Percentiles rank a stretch among this genome's conserved stretches.
Evolutionary conservation across 2,113 vertebrate species (phyloP).

Genomic region (Haliaeetus leucogaster): DNA sequence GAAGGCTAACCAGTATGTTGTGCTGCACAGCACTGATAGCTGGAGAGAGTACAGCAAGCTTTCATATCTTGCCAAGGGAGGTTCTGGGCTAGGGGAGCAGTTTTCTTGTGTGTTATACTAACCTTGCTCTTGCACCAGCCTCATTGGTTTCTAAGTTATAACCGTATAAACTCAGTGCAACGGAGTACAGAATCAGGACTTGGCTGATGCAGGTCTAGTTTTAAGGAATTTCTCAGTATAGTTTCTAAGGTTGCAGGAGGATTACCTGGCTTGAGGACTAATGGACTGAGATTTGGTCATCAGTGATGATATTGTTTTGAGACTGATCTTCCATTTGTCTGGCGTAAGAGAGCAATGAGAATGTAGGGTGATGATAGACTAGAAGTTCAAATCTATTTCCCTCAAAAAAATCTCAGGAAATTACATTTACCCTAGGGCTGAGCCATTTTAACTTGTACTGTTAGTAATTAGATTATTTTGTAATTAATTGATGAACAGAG

Average conservation of each 20-base stretch:
- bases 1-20: not conserved
- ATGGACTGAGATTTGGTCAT: not conserved
- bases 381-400: not conserved
- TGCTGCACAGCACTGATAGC: not conserved
- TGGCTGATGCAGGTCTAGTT: not conserved
- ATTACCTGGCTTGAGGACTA: not conserved
- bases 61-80: not conserved
- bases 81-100: not conserved
- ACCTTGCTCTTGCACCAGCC: not conserved
- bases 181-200: not conserved
- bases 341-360: not conserved
- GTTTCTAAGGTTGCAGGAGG: not conserved
- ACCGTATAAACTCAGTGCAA: rapidly evolving
- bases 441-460: not conserved
- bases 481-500: not conserved
- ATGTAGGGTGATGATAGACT: not conserved
- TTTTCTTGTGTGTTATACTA: not conserved
- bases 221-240: not conserved
- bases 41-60: not conserved
- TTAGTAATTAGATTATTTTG: not conserved
- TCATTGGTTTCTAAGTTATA: not conserved
- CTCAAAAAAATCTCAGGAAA: not conserved
- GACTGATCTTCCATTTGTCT: not conserved
- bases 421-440: not conserved
- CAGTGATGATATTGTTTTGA: not conserved